phyloP scores from a whole-genome alignment of 2,888 invertebrate species.

The Agonopterix arenella region DNA sequence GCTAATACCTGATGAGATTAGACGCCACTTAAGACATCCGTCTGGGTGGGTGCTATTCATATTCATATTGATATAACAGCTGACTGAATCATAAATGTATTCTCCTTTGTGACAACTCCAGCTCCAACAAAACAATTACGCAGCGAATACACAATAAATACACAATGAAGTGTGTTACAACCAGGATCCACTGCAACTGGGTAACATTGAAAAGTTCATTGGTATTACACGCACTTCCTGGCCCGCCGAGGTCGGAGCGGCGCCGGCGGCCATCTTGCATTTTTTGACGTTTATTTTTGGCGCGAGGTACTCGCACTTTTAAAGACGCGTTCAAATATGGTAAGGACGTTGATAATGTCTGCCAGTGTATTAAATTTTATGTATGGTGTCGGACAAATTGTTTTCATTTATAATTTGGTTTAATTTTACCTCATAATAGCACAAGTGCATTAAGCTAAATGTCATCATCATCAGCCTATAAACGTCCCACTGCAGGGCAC shows the following conservation, averaged over 20 bases:
- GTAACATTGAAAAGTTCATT: slow-evolving; percentile 74
- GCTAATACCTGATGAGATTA: no score
- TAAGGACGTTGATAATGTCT: slow-evolving; percentile 24
- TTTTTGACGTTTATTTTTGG: slow-evolving; percentile 74
- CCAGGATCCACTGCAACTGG: slow-evolving; percentile 51
- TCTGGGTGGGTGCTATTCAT: no score
- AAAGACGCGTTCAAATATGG: slow-evolving; percentile 35
- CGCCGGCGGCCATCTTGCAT: slow-evolving; percentile 59
- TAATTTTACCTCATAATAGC: no score
- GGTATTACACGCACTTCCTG: slow-evolving; percentile 74
- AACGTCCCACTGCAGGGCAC: no score
- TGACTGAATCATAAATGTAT: not conserved
- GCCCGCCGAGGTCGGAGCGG: slow-evolving; percentile 50
- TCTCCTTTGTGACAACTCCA: not conserved
- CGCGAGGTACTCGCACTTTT: slow-evolving; percentile 19
- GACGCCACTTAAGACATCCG: no score
- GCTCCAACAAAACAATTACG: slow-evolving; percentile 26
- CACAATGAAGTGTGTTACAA: slow-evolving; percentile 36
- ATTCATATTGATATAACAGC: not conserved
- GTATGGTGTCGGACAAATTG: no score
- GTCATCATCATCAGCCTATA: no score
- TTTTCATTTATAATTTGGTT: no score
- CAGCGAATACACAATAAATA: slow-evolving; percentile 18
- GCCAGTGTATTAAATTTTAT: no score
- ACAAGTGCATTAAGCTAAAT: no score